These are phyloP conservation scores for Branchellion lobata DNA, from an alignment of 2,888 invertebrate genomes.

Conservation along the genomic window DNA sequence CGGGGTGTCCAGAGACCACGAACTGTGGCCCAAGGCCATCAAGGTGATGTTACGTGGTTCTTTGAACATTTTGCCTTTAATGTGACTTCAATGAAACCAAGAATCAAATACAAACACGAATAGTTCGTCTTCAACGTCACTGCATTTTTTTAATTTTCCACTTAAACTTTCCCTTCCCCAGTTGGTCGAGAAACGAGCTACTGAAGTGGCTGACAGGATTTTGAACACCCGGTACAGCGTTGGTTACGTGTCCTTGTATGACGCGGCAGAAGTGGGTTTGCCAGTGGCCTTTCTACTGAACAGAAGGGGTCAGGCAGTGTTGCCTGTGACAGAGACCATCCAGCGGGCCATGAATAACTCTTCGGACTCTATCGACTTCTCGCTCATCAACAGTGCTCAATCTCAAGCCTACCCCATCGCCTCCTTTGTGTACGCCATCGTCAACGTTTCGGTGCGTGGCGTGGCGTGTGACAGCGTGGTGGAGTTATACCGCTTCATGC, in stretches of 20 bases:
- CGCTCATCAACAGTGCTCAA: conserved; percentile 30
- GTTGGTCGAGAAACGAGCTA: conserved; percentile 32
- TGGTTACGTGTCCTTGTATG: conserved; percentile 56
- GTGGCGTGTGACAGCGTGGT: conserved; percentile 54
- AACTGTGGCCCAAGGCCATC: conserved; percentile 1
- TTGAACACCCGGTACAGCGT: conserved; percentile 52
- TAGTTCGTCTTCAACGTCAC: too few relatives aligned
- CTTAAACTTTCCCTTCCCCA: neutral
- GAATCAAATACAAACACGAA: too few relatives aligned
- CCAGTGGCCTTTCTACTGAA: conserved; percentile 53
- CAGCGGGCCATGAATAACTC: conserved; percentile 49
- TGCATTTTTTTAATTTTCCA: conserved; percentile 3
- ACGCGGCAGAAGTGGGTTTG: conserved; percentile 51
- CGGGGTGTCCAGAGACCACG: neutral
- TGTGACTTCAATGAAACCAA: too few relatives aligned
- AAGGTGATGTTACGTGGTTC: conserved; percentile 19
- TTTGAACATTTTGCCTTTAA: too few relatives aligned
- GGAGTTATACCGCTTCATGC: conserved; percentile 54
- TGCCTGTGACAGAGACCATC: conserved; percentile 50
- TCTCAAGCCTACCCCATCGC: conserved; percentile 56
- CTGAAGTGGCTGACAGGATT: conserved; percentile 48
- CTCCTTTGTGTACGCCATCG: conserved; percentile 57
- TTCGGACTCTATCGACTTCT: neutral
- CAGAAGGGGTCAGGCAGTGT: conserved; percentile 51
- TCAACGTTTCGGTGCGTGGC: conserved; percentile 50